phyloP scores from a whole-genome alignment of 2,113 vertebrate species.

The Procapra przewalskii region DNA sequence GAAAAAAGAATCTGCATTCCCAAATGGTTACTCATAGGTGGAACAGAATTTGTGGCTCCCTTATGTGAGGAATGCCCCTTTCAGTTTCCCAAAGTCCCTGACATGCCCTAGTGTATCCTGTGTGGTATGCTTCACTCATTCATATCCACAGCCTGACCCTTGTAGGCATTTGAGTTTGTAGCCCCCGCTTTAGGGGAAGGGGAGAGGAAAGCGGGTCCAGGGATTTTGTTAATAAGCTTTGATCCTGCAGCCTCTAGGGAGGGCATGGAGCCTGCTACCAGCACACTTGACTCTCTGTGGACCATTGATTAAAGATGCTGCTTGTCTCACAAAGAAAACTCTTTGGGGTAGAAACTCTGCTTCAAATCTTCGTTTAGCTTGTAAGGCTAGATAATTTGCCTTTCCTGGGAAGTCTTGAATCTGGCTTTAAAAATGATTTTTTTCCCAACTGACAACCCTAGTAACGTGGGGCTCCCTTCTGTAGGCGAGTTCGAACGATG shows the following conservation, averaged over 20 bases:
- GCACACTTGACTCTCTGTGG: neutral
- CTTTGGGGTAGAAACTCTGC: neutral
- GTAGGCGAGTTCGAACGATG: slow-evolving; percentile 80
- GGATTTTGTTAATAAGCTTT: neutral
- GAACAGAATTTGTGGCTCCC: neutral
- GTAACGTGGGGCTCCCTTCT: neutral
- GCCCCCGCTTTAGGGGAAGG: neutral
- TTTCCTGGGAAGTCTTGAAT: neutral
- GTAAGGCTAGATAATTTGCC: neutral
- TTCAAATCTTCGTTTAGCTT: neutral
- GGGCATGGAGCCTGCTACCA: neutral
- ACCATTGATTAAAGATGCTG: neutral
- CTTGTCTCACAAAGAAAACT: neutral
- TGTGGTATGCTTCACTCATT: neutral
- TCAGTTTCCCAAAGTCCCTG: neutral
- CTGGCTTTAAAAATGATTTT: neutral
- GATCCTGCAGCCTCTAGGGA: neutral
- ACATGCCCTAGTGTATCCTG: accelerated
- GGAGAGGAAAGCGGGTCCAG: neutral
- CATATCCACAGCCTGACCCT: neutral
- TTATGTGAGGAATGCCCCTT: neutral
- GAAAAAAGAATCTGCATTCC: neutral
- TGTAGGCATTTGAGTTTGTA: neutral
- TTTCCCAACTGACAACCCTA: neutral
- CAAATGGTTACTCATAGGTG: neutral